Percentiles rank a stretch among this genome's conserved stretches.
Evolutionary conservation across 2,888 invertebrate species (phyloP).

Genomic region (Trichogramma dendrolimi): DNA sequence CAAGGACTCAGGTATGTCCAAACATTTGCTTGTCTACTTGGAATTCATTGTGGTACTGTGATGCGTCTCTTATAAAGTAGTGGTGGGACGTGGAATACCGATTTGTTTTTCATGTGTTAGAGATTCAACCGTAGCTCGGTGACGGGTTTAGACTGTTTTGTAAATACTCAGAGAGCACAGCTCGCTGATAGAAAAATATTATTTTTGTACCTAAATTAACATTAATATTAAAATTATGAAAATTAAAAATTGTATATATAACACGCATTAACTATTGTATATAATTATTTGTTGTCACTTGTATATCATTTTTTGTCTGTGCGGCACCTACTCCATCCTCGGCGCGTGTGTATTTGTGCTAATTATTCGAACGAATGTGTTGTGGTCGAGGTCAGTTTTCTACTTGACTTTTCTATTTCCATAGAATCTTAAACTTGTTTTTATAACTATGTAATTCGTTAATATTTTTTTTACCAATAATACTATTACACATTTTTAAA

Average conservation of each 20-base stretch:
- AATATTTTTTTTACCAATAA: conserved; percentile 1
- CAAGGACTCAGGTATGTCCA: conserved; percentile 54
- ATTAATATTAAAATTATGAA: no score
- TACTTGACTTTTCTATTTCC: conserved; percentile 51
- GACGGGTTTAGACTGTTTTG: conserved; percentile 9
- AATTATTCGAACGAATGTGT: conserved; percentile 15
- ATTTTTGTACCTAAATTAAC: no score
- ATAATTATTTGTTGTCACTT: no score
- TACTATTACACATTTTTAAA: no score
- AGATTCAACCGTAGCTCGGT: no score
- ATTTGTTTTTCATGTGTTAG: no score
- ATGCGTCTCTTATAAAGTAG: no score
- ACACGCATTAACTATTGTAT: no score
- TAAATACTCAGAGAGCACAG: neutral
- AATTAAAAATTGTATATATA: no score
- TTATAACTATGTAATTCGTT: conserved; percentile 2
- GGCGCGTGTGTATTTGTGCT: conserved; percentile 8
- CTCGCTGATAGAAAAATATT: no score
- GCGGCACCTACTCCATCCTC: conserved; percentile 27
- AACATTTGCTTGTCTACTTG: conserved; percentile 33
- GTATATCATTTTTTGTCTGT: conserved; percentile 20
- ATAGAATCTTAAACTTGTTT: conserved; percentile 36
- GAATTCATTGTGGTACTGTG: conserved; percentile 46
- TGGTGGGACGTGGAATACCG: no score
- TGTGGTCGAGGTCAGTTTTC: conserved; percentile 51